These are phyloP conservation scores for Scomberomorus guttatus DNA, from an alignment of 2,797 vertebrate species.

Conservation along the genomic window DNA sequence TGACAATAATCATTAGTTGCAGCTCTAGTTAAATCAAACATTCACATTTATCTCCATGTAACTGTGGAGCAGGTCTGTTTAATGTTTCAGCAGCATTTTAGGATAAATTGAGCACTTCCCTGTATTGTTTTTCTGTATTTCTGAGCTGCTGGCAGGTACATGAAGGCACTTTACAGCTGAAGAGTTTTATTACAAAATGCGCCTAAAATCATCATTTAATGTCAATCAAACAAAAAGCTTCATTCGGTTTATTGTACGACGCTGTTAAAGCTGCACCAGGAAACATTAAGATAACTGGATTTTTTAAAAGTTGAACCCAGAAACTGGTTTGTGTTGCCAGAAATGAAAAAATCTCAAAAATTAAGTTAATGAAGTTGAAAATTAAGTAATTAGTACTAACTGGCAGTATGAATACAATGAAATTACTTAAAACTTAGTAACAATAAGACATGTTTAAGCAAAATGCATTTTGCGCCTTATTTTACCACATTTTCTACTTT, in stretches of 20 bases:
- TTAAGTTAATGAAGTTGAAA: no score
- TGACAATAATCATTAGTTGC: no score
- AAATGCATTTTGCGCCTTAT: no score
- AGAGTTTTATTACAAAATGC: slow-evolving; percentile 37
- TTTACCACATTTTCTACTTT: no score
- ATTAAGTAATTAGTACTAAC: no score
- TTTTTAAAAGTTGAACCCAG: no score
- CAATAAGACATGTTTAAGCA: no score
- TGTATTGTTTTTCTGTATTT: slow-evolving; percentile 5
- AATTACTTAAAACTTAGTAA: no score
- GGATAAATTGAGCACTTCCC: neutral
- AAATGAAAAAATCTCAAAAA: no score
- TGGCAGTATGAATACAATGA: no score
- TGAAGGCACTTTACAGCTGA: slow-evolving; percentile 64
- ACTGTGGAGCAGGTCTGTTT: neutral
- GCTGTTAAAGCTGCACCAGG: slow-evolving; percentile 3
- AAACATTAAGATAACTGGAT: no score
- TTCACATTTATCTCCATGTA: neutral
- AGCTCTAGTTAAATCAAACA: neutral
- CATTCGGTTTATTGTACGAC: neutral
- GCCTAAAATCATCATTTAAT: neutral
- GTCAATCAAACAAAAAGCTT: neutral
- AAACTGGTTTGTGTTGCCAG: no score
- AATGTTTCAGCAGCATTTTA: slow-evolving; percentile 8
- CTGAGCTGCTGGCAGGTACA: slow-evolving; percentile 14